Evolutionary conservation across 2,113 vertebrate species (phyloP).

Genomic region (Ciconia boyciana): DNA sequence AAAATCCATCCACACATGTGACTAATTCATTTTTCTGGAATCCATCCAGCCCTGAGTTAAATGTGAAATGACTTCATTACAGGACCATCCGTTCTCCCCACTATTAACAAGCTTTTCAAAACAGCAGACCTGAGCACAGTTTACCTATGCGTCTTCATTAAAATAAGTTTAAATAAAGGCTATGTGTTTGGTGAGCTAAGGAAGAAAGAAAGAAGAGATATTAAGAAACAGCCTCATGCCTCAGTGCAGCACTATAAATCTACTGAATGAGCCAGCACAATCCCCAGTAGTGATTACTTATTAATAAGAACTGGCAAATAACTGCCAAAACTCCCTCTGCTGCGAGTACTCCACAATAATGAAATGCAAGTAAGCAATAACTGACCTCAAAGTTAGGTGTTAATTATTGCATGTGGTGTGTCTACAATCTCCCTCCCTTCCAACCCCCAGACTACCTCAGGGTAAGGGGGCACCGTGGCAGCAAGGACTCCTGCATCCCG

Average conservation of each 20-base stretch:
- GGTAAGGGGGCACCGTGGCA: neutral
- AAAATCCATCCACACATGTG: conserved; percentile 54
- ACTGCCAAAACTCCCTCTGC: conserved; percentile 57
- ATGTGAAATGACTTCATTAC: conserved; percentile 55
- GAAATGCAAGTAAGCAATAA: conserved; percentile 65
- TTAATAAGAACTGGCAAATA: conserved; percentile 65
- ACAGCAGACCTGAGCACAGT: conserved; percentile 35
- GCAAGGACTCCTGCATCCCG: neutral
- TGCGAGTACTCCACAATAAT: conserved; percentile 51
- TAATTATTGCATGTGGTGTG: conserved; percentile 49
- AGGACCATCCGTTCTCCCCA: neutral
- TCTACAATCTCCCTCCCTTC: neutral
- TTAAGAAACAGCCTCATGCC: conserved; percentile 56
- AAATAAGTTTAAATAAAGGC: conserved; percentile 57
- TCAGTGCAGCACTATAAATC: conserved; percentile 69
- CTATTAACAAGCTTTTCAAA: conserved; percentile 45
- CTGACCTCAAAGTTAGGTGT: conserved; percentile 59
- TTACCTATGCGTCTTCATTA: conserved; percentile 57
- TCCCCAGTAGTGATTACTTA: conserved; percentile 67
- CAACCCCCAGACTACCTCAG: neutral
- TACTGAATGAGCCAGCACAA: conserved; percentile 62
- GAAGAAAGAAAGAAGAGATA: conserved; percentile 43
- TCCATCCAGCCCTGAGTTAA: conserved; percentile 4
- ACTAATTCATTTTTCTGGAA: conserved; percentile 54
- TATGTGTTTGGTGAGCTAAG: conserved; percentile 16